These are phyloP conservation scores for Elachura formosa DNA, from an alignment of 2,113 vertebrate genomes.

Conservation along the genomic window DNA sequence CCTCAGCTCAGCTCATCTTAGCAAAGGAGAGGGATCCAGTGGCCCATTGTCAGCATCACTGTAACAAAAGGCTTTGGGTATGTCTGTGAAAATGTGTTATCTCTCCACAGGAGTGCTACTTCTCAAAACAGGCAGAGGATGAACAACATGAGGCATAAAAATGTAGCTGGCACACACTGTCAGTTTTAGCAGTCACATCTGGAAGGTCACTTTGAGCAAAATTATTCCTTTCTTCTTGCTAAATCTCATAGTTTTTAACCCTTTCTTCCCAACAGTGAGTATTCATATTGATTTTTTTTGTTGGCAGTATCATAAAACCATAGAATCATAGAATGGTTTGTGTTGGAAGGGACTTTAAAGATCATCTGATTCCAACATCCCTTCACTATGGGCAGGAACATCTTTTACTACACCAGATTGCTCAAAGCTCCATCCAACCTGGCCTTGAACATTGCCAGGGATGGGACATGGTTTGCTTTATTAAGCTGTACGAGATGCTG, in stretches of 20 bases:
- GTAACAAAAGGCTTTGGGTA: neutral
- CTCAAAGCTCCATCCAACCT: neutral
- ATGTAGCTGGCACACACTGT: rapidly evolving
- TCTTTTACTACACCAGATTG: neutral
- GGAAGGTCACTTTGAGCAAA: neutral
- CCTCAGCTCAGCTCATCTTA: rapidly evolving
- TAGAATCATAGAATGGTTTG: neutral
- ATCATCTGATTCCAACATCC: neutral
- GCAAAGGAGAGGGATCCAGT: neutral
- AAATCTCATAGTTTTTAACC: neutral
- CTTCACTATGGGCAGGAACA: no score
- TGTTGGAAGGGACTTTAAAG: neutral
- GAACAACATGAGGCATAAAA: neutral
- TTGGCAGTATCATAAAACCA: neutral
- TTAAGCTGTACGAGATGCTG: neutral
- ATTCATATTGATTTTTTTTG: neutral
- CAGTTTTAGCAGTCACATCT: neutral
- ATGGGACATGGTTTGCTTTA: neutral
- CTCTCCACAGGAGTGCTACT: neutral
- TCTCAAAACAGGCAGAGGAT: neutral
- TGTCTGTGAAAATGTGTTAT: neutral
- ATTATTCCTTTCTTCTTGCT: neutral
- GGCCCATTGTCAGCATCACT: neutral
- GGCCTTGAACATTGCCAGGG: neutral
- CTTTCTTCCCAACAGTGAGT: neutral